Evolutionary conservation across 2,888 invertebrate species (phyloP).

Genomic region (Drosophila seclusa): DNA sequence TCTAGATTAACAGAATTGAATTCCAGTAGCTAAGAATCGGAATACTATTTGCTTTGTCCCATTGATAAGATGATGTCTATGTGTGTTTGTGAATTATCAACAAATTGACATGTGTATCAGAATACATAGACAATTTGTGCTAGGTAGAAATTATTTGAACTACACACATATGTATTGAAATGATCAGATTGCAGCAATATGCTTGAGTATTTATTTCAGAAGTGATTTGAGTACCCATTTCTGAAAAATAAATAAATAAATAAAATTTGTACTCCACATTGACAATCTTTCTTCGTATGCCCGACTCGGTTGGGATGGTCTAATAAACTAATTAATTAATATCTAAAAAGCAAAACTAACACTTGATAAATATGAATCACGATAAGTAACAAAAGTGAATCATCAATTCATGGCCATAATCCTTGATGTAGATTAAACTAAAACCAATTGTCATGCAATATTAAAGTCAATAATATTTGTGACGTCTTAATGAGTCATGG

Average conservation of each 20-base stretch:
- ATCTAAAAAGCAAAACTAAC: neutral
- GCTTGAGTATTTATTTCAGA: neutral
- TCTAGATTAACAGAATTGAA: conserved; percentile 61
- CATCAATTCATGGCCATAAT: conserved; percentile 8
- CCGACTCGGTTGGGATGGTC: neutral
- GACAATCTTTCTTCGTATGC: neutral
- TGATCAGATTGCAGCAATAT: neutral
- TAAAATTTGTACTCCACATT: neutral
- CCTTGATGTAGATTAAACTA: conserved; percentile 8
- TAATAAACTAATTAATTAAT: neutral
- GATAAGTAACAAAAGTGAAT: conserved; percentile 10
- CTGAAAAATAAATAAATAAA: neutral
- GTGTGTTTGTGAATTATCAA: conserved; percentile 15
- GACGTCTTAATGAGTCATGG: conserved; percentile 30
- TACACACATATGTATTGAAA: conserved; percentile 10
- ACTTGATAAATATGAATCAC: conserved; percentile 18
- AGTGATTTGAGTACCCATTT: too few species aligned
- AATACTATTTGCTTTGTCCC: conserved; percentile 47
- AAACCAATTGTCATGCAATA: neutral
- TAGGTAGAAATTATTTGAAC: conserved; percentile 1
- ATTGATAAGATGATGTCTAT: conserved; percentile 41
- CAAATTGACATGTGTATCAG: conserved; percentile 35
- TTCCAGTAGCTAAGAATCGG: conserved; percentile 67
- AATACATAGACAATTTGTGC: conserved; percentile 30
- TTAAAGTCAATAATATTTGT: conserved; percentile 1